These are phyloP conservation scores for Paratilapia polleni DNA, from an alignment of 2,113 vertebrate species.

Conservation along the genomic window DNA sequence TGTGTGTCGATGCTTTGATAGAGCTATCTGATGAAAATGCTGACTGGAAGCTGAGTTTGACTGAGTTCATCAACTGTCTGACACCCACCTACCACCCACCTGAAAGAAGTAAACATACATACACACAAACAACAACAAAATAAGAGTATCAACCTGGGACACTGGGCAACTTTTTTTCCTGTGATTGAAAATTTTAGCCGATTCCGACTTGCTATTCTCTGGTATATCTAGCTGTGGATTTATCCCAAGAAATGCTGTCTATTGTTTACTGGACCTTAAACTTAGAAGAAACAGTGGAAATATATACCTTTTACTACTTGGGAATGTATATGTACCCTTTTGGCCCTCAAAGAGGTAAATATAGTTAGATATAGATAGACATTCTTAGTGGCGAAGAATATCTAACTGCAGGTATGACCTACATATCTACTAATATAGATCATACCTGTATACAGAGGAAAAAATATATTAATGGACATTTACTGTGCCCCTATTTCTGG, in stretches of 20 bases:
- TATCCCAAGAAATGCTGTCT: background rate
- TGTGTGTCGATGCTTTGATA: slow-evolving; percentile 93
- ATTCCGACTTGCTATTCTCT: background rate
- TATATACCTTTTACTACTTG: background rate
- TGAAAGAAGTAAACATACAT: slow-evolving; percentile 85
- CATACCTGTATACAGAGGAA: no score
- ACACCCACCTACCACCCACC: slow-evolving; percentile 89
- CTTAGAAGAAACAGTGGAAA: background rate
- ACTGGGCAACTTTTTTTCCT: background rate
- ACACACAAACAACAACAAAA: background rate
- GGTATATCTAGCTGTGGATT: background rate
- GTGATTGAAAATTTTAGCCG: background rate
- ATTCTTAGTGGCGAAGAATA: background rate
- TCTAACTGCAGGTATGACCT: background rate
- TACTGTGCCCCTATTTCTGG: background rate
- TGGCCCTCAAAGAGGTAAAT: background rate
- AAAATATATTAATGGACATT: no score
- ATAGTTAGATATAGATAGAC: background rate
- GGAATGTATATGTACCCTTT: background rate
- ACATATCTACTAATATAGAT: background rate
- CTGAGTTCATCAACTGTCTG: slow-evolving; percentile 93
- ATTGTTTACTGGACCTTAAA: background rate
- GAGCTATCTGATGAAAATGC: slow-evolving; percentile 95
- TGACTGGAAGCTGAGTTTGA: slow-evolving; percentile 95
- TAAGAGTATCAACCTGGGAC: fast-evolving